Conservation (phyloP, 2,113 vertebrate species). For the Pantherophis guttatus region DNA sequence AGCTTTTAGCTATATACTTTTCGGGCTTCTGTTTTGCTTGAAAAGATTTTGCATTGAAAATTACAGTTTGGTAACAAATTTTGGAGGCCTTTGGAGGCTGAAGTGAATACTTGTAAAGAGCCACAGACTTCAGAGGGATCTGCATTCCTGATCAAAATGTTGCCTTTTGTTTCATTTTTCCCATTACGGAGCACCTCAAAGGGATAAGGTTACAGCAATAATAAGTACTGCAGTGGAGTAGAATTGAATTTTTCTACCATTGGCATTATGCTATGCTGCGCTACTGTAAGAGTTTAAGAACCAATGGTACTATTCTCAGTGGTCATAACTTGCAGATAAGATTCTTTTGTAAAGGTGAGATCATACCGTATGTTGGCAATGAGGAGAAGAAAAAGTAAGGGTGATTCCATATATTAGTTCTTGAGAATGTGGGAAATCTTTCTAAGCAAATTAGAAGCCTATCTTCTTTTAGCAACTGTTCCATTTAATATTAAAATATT, state of each 20-base stretch:
- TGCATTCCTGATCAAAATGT: neutral
- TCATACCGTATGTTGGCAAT: neutral
- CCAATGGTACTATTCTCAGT: neutral
- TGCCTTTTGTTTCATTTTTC: neutral
- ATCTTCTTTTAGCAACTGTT: slow-evolving; percentile 22
- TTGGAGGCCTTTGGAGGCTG: neutral
- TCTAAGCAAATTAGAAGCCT: slow-evolving; percentile 35
- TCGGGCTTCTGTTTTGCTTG: neutral
- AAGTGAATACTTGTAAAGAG: neutral
- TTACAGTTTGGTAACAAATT: neutral
- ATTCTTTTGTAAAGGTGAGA: neutral
- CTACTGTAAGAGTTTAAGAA: neutral
- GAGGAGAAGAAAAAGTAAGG: neutral
- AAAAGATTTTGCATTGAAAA: neutral
- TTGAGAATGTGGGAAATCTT: slow-evolving; percentile 33
- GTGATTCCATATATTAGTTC: neutral
- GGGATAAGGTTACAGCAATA: neutral
- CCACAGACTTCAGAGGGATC: neutral
- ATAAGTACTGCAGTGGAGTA: neutral
- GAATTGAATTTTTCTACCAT: neutral
- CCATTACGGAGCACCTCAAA: neutral
- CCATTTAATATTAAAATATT: slow-evolving; percentile 52
- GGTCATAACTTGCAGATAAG: neutral
- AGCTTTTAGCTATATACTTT: neutral
- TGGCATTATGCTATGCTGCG: neutral